Base-by-base conservation (phyloP, 2,888 invertebrate species). In the Hydroisotoma schaefferi region DNA sequence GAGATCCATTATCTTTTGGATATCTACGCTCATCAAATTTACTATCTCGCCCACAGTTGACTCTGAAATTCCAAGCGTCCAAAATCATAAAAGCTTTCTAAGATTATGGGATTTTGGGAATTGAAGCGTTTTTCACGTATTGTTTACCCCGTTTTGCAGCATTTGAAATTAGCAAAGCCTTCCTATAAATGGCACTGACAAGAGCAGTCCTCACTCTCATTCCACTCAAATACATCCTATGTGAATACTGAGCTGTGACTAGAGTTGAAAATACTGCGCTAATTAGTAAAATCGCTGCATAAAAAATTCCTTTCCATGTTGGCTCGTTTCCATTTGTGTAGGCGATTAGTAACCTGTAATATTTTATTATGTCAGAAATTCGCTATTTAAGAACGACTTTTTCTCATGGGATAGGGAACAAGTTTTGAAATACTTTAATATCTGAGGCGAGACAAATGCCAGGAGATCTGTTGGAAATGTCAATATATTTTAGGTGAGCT, bases 11-110 rank as follows among this genome's bases (percentile, higher is more conserved):
- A 92, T 90, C 91, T 86, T n/a, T n/a, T n/a, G n/a, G n/a, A n/a
- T n/a, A n/a, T n/a, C n/a, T n/a, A n/a, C n/a, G n/a, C n/a, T n/a
- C 92, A 93, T 92, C 65, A 93, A 80, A 76, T 93, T 93, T 12
- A 92, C 91, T 72, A 93, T 92, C 82, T 93, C 92, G 43, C 93
- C 92, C 1, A 91, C 33, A 33, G 33, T 33, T 33, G 33, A 33
- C 15, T 33, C 33, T 33, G 33, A 33, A 94, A 77, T 0, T 0
- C 94, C 89, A 38, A 87, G n/a, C n/a, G n/a, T n/a, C n/a, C n/a
- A n/a, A n/a, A n/a, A n/a, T n/a, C n/a, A n/a, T n/a, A n/a, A n/a
- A n/a, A n/a, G n/a, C n/a, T n/a, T n/a, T n/a, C n/a, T n/a, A n/a
- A n/a, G n/a, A n/a, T n/a, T n/a, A n/a, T n/a, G n/a, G n/a, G n/a